phyloP scores from a whole-genome alignment of 1,140 invertebrate species.

The Cyrtorhinus lividipennis region DNA sequence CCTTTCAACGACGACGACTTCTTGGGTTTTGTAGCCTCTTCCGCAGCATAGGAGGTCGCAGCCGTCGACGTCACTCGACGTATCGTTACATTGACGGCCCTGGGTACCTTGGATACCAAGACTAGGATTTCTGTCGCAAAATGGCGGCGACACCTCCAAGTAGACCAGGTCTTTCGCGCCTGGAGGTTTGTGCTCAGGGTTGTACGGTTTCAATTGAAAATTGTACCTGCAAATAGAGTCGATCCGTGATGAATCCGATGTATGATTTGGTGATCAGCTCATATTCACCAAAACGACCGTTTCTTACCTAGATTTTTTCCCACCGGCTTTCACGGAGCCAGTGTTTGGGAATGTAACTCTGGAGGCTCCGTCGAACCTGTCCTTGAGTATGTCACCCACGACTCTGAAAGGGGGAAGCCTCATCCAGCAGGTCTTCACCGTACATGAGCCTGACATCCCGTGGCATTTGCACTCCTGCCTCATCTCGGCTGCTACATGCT shows the following conservation, averaged over 20 bases:
- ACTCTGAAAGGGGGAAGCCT: slow-evolving; percentile 66
- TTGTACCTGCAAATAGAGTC: slow-evolving; percentile 46
- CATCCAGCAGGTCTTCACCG: slow-evolving; percentile 87
- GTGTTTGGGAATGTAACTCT: slow-evolving; percentile 65
- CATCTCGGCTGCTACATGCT: slow-evolving; percentile 89
- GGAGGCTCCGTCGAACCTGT: slow-evolving; percentile 81
- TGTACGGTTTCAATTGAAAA: slow-evolving; percentile 72
- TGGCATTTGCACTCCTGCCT: slow-evolving; percentile 86
- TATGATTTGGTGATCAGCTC: no score
- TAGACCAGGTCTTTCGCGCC: slow-evolving; percentile 82
- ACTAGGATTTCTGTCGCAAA: slow-evolving; percentile 74
- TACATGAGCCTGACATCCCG: slow-evolving; percentile 84
- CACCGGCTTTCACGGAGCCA: slow-evolving; percentile 40
- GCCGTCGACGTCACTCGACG: slow-evolving; percentile 81
- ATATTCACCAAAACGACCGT: background rate
- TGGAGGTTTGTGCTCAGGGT: slow-evolving; percentile 79
- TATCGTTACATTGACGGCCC: slow-evolving; percentile 80
- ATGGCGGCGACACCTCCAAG: slow-evolving; percentile 77
- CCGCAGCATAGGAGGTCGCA: slow-evolving; percentile 96
- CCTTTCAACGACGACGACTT: slow-evolving; percentile 66
- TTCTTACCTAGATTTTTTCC: slow-evolving; percentile 36
- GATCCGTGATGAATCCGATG: no score
- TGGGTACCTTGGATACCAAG: slow-evolving; percentile 72
- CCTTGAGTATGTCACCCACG: slow-evolving; percentile 78
- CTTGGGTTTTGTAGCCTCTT: slow-evolving; percentile 73